Evolutionary conservation across 2,113 vertebrate genomes (phyloP).

Genomic region (Chinchilla lanigera): DNA sequence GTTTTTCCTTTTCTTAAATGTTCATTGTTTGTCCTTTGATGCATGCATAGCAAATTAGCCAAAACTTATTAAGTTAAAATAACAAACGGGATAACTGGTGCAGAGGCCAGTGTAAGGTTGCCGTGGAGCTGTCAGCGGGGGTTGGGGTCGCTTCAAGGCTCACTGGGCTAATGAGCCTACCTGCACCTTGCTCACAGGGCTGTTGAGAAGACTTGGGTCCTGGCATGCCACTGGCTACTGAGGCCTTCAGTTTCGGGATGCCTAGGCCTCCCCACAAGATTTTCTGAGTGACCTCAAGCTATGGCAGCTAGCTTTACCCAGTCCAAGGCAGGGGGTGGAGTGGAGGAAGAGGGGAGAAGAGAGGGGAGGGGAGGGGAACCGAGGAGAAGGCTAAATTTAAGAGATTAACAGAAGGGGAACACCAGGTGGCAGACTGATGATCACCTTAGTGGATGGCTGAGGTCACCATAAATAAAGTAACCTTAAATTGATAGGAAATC

Average conservation of each 20-base stretch:
- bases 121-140: not conserved
- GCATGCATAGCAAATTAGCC: not conserved
- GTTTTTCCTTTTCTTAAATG: not conserved
- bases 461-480: not conserved
- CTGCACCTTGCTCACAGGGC: not conserved
- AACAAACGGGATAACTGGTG: not conserved
- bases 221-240: not conserved
- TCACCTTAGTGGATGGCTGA: not conserved
- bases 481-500: not conserved
- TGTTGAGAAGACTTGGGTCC: not conserved
- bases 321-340: not conserved
- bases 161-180: not conserved
- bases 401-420: not conserved
- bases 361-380: not conserved
- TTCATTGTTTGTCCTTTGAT: not conserved
- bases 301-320: not conserved
- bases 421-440: not conserved
- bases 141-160: not conserved
- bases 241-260: not conserved
- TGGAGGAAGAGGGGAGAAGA: not conserved
- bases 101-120: not conserved
- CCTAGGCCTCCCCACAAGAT: not conserved
- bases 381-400: not conserved
- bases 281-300: not conserved
- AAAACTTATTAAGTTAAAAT: not conserved